These are phyloP conservation scores for Pelusios castaneus DNA, from an alignment of 2,113 vertebrate genomes.

Conservation along the genomic window DNA sequence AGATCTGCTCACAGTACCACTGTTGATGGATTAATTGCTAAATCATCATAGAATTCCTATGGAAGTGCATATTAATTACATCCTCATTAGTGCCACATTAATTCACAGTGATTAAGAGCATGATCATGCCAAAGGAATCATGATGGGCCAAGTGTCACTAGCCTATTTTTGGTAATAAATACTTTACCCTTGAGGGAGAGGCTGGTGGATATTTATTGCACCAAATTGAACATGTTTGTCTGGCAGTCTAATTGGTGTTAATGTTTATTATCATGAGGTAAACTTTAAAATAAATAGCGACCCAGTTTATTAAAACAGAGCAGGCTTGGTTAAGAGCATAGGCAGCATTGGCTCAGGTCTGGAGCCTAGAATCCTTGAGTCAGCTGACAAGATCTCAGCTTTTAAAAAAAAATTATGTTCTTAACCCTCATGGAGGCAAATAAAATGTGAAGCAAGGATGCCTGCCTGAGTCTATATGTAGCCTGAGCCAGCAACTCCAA, in stretches of 20 bases:
- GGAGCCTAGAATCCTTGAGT: background rate
- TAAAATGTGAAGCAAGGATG: background rate
- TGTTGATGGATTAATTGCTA: constrained; percentile 29
- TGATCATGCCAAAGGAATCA: constrained; percentile 59
- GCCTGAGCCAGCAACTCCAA: background rate
- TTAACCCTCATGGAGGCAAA: background rate
- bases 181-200: constrained; percentile 2
- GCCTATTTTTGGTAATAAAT: constrained; percentile 28
- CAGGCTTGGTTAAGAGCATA: background rate
- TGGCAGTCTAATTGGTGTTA: constrained; percentile 35
- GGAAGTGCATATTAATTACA: constrained; percentile 64
- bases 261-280: constrained; percentile 35
- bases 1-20: background rate
- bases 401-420: background rate
- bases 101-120: constrained; percentile 59
- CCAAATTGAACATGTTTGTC: constrained; percentile 32
- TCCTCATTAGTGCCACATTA: constrained; percentile 61
- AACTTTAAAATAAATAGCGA: background rate
- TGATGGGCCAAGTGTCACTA: constrained; percentile 38
- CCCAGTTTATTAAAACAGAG: background rate
- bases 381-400: background rate
- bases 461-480: background rate
- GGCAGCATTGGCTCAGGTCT: background rate
- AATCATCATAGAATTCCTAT: constrained; percentile 55
- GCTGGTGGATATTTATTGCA: constrained; percentile 31